Conservation (phyloP, 2,113 vertebrate species). For the Notiomystis cincta region DNA sequence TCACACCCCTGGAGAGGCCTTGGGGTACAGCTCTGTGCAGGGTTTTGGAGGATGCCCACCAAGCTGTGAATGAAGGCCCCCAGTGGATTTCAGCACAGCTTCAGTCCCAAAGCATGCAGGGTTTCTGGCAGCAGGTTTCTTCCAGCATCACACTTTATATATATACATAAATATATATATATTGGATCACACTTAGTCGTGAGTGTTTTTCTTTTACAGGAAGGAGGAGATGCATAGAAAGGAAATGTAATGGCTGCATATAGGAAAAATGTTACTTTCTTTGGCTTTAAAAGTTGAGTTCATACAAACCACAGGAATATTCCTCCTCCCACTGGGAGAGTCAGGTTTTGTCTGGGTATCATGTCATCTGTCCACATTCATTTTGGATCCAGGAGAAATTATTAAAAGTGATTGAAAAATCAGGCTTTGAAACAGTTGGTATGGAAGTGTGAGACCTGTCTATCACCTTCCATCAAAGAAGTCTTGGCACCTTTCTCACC, state of each 20-base stretch:
- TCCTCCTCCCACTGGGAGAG: conserved; percentile 41
- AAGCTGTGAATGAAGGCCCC: neutral
- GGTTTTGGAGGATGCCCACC: neutral
- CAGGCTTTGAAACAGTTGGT: conserved; percentile 39
- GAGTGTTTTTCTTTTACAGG: conserved; percentile 43
- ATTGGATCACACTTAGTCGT: conserved; percentile 25
- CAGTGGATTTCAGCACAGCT: conserved; percentile 11
- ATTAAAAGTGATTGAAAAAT: conserved; percentile 65
- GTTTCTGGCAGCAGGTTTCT: conserved; percentile 55
- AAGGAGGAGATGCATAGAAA: conserved; percentile 49
- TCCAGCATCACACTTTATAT: conserved; percentile 30
- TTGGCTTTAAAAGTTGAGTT: conserved; percentile 60
- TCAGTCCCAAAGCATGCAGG: conserved; percentile 12
- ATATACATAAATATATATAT: conserved; percentile 32
- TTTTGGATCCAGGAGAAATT: conserved; percentile 49
- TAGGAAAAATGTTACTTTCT: conserved; percentile 61
- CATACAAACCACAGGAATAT: conserved; percentile 44
- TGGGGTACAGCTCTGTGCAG: neutral
- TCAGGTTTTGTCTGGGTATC: conserved; percentile 63
- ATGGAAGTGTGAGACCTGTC: conserved; percentile 46
- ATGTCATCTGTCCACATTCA: conserved; percentile 55
- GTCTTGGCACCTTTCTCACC: neutral
- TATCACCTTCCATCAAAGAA: conserved; percentile 35
- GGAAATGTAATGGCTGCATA: conserved; percentile 55
- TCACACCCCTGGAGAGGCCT: neutral